phyloP scores from a whole-genome alignment of 2,113 vertebrate species.

The Isichthys henryi region DNA sequence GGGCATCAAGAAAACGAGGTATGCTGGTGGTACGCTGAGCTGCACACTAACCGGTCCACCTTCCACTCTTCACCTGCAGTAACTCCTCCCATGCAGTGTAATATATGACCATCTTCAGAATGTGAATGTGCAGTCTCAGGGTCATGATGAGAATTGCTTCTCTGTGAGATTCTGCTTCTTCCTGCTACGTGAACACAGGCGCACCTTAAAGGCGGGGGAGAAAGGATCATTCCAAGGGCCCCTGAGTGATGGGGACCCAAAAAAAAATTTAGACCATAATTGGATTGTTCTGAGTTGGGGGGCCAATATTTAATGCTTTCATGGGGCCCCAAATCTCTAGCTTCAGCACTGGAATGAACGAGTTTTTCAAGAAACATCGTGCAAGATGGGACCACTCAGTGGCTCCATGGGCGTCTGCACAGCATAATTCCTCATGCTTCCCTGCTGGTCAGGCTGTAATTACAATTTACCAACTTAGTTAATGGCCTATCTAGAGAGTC shows the following conservation, averaged over 20 bases:
- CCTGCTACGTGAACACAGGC: background rate
- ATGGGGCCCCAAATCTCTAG: background rate
- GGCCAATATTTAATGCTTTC: background rate
- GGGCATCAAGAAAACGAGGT: background rate
- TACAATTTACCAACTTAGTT: background rate
- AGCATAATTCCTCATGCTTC: background rate
- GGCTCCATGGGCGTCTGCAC: background rate
- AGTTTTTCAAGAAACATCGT: background rate
- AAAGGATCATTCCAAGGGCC: background rate
- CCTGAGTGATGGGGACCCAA: background rate
- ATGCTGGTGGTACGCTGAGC: background rate
- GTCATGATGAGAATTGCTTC: background rate
- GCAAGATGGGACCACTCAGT: background rate
- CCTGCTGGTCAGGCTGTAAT: background rate
- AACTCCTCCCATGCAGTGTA: background rate
- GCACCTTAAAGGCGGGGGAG: background rate
- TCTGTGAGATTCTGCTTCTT: background rate
- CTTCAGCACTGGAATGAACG: background rate
- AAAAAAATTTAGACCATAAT: background rate
- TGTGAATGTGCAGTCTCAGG: background rate
- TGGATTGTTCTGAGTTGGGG: background rate
- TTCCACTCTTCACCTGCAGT: background rate
- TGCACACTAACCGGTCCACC: background rate
- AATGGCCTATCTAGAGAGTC: background rate
- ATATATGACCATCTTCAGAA: background rate